Percentiles rank a stretch among this genome's conserved stretches.
Conservation (phyloP, 2,113 vertebrate genomes). For the Stomatorhinus ivindoensis region DNA sequence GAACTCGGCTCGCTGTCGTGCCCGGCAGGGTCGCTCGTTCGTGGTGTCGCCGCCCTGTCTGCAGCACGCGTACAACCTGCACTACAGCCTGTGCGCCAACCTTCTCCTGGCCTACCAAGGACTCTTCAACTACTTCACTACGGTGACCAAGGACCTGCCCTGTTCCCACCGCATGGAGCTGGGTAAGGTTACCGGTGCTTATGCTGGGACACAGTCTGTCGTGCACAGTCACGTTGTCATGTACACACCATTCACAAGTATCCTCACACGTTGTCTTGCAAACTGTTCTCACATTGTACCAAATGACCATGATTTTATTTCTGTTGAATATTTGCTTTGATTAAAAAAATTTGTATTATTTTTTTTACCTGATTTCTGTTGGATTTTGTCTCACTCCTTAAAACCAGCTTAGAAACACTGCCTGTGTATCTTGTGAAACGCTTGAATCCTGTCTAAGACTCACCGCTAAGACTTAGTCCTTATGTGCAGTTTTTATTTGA, state of each 20-base stretch:
- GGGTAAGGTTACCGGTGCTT: slow-evolving; percentile 58
- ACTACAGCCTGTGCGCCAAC: slow-evolving; percentile 82
- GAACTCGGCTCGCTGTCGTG: not conserved
- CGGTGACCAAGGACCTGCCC: slow-evolving; percentile 79
- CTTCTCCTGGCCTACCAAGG: slow-evolving; percentile 88
- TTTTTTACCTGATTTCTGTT: not conserved
- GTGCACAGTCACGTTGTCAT: not conserved
- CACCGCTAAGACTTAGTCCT: not conserved
- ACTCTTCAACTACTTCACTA: slow-evolving; percentile 83
- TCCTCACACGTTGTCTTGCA: not conserved
- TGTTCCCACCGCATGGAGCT: slow-evolving; percentile 85
- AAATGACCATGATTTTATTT: not conserved
- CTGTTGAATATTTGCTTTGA: not conserved
- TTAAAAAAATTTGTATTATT: not conserved
- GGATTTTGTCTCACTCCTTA: not conserved
- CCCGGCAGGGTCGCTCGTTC: slow-evolving; percentile 78
- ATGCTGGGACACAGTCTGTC: not conserved
- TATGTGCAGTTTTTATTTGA: not conserved
- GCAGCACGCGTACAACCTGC: slow-evolving; percentile 85
- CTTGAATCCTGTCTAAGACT: not conserved
- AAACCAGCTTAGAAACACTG: not conserved
- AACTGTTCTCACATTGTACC: not conserved
- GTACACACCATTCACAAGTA: not conserved
- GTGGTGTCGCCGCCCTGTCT: slow-evolving; percentile 84
- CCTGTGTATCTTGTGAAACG: not conserved